phyloP scores from a whole-genome alignment of 2,888 invertebrate species.

The Drosophila acutilabella region DNA sequence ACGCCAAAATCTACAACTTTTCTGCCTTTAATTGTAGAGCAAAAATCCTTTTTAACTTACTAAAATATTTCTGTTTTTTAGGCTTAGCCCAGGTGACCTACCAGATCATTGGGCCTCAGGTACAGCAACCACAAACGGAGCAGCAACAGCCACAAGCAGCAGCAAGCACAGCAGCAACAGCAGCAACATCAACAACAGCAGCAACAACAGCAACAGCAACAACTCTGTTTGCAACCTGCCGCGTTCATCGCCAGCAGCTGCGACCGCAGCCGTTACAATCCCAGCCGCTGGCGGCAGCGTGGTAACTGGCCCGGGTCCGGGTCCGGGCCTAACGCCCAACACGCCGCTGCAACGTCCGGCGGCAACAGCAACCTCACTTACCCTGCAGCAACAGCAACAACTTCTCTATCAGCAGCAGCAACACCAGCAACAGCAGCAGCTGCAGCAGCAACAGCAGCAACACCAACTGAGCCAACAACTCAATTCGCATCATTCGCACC shows the following conservation, averaged over 20 bases:
- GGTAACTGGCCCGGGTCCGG: slow-evolving; percentile 51
- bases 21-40: too few species aligned
- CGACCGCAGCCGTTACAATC: slow-evolving; percentile 84
- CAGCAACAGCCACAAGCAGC: slow-evolving; percentile 44
- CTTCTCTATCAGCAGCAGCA: slow-evolving; percentile 58
- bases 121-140: slow-evolving; percentile 67
- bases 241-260: slow-evolving; percentile 85
- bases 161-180: slow-evolving; percentile 29
- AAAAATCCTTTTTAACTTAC: not conserved
- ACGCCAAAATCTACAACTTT: too few species aligned
- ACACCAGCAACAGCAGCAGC: slow-evolving; percentile 43
- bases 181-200: slow-evolving; percentile 36
- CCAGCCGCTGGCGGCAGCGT: slow-evolving; percentile 71
- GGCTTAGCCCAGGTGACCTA: slow-evolving; percentile 96
- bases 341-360: slow-evolving; percentile 70
- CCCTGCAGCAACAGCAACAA: slow-evolving; percentile 48
- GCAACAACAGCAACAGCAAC: slow-evolving; percentile 52
- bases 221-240: slow-evolving; percentile 86
- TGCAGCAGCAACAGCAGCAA: slow-evolving; percentile 42
- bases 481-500: slow-evolving; percentile 61
- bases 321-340: slow-evolving; percentile 70
- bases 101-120: slow-evolving; percentile 86
- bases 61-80: slow-evolving; percentile 77
- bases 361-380: slow-evolving; percentile 50
- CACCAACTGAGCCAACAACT: slow-evolving; percentile 46